A percentile compares a stretch with the other conserved stretches of the same genome.
These are phyloP conservation scores for Mythimna ferrago DNA, from an alignment of 2,888 invertebrate genomes.

Conservation along the genomic window DNA sequence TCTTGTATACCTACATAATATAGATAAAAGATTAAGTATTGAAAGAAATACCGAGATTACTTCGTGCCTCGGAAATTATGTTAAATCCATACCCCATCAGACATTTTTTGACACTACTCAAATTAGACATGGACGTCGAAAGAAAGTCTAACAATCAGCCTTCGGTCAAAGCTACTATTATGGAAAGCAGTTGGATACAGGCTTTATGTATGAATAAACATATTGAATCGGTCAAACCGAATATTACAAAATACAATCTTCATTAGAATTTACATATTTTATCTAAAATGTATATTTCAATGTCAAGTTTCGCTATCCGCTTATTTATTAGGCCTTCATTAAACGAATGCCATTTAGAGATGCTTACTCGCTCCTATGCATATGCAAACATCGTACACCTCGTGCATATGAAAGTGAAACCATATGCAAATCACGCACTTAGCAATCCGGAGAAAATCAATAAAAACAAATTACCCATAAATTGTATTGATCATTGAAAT, in stretches of 20 bases:
- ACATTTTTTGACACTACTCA: too few species aligned
- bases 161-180: neutral
- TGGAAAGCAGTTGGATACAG: too few species aligned
- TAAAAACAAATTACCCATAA: conserved; percentile 44
- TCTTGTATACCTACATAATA: too few species aligned
- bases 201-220: neutral
- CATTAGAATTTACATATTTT: too few species aligned
- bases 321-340: conserved; percentile 17
- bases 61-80: too few species aligned
- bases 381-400: conserved; percentile 45
- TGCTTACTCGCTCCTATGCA: conserved; percentile 45
- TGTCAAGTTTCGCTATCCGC: conserved; percentile 8
- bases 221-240: neutral
- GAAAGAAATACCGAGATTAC: too few species aligned
- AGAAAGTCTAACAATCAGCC: neutral
- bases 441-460: conserved; percentile 49
- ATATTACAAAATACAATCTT: neutral
- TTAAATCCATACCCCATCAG: too few species aligned
- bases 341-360: conserved; percentile 32
- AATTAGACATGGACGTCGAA: too few species aligned
- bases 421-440: conserved; percentile 53
- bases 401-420: conserved; percentile 63
- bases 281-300: neutral
- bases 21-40: too few species aligned
- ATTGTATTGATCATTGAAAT: conserved; percentile 21